These are phyloP conservation scores for Beris chalybata DNA, from an alignment of 2,888 invertebrate species.

Conservation along the genomic window DNA sequence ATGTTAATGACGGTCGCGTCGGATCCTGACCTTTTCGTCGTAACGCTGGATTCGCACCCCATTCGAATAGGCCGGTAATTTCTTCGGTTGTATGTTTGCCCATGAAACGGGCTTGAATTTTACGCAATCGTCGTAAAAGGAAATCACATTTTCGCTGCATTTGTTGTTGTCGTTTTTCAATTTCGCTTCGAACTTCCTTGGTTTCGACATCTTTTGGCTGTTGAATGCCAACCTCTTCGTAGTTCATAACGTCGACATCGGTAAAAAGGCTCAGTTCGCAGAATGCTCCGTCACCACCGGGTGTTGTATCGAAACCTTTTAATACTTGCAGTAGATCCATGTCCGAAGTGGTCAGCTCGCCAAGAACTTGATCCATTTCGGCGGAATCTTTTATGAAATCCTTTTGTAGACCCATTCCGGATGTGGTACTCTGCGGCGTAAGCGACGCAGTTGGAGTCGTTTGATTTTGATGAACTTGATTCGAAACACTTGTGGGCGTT, in stretches of 20 bases:
- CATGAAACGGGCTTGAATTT: constrained; percentile 73
- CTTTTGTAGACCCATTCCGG: constrained; percentile 62
- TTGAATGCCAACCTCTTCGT: constrained; percentile 38
- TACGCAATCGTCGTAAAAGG: constrained; percentile 71
- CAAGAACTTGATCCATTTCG: constrained; percentile 70
- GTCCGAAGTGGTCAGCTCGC: constrained; percentile 62
- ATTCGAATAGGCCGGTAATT: constrained; percentile 73
- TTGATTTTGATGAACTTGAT: constrained; percentile 18
- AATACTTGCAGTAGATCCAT: constrained; percentile 74
- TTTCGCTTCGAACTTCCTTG: constrained; percentile 47
- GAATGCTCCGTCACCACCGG: constrained; percentile 47
- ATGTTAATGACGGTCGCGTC: constrained; percentile 43
- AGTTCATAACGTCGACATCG: constrained; percentile 42
- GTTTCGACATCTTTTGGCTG: constrained; percentile 40
- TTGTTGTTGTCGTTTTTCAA: constrained; percentile 54
- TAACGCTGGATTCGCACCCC: constrained; percentile 62
- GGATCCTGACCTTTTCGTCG: constrained; percentile 41
- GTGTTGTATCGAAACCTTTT: constrained; percentile 66
- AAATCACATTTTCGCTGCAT: constrained; percentile 73
- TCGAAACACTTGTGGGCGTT: constrained; percentile 23
- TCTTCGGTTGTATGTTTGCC: constrained; percentile 80
- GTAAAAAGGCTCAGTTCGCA: constrained; percentile 50
- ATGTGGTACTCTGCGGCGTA: constrained; percentile 46
- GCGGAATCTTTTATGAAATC: constrained; percentile 62
- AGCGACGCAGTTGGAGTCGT: constrained; percentile 9